Evolutionary conservation across 2,888 invertebrate genomes (phyloP).

Genomic region (Eupithecia subumbrata): DNA sequence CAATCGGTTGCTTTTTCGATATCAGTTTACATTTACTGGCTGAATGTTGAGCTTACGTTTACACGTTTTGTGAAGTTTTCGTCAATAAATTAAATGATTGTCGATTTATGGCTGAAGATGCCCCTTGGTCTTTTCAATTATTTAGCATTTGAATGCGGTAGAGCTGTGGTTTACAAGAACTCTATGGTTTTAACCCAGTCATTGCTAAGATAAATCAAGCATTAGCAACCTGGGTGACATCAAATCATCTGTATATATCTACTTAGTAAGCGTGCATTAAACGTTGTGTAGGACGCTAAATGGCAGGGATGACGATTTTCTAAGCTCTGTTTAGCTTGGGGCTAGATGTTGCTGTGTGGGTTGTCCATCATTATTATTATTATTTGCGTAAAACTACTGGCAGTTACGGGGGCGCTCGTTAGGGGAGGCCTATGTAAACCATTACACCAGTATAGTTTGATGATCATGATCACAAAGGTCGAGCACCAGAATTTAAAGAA

Average conservation of each 20-base stretch:
- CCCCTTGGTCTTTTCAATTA: conserved; percentile 24
- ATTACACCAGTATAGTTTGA: background rate
- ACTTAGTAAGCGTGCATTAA: background rate
- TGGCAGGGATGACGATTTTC: too few species aligned
- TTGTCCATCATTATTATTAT: too few species aligned
- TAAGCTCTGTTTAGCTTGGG: too few species aligned
- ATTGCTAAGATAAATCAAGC: background rate
- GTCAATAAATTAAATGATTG: conserved; percentile 26
- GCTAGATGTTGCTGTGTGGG: too few species aligned
- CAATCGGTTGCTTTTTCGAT: conserved; percentile 27
- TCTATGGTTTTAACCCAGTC: background rate
- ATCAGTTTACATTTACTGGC: conserved; percentile 19
- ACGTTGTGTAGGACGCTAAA: too few species aligned
- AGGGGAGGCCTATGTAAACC: too few species aligned
- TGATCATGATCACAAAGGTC: background rate
- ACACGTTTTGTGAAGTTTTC: conserved; percentile 28
- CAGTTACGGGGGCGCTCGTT: too few species aligned
- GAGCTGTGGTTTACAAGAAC: conserved; percentile 1
- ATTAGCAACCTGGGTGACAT: background rate
- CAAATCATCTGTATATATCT: background rate
- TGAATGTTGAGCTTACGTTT: conserved; percentile 19
- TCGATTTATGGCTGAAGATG: conserved; percentile 18
- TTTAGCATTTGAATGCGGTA: conserved; percentile 28
- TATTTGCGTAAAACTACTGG: too few species aligned
- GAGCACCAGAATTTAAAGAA: background rate